These are phyloP conservation scores for Oncopodura yosiiana DNA, from an alignment of 1,140 invertebrate species.

Conservation along the genomic window DNA sequence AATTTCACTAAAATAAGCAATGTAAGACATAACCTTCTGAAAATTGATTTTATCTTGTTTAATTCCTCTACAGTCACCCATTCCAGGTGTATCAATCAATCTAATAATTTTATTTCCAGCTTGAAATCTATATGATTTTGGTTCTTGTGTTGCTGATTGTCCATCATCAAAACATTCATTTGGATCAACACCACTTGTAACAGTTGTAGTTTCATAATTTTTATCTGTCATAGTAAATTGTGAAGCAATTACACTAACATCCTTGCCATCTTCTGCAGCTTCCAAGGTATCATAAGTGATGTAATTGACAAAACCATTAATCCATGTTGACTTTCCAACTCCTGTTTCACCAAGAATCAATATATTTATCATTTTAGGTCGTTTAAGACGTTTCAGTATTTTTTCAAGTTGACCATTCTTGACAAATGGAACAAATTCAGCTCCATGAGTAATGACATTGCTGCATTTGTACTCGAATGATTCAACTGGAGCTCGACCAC, in stretches of 20 bases:
- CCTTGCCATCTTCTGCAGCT: constrained; percentile 8
- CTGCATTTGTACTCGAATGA: constrained; percentile 7
- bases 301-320: constrained; percentile 33
- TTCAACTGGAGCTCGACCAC: background rate
- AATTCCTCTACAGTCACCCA: constrained; percentile 36
- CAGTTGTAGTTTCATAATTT: constrained; percentile 3
- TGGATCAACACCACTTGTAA: constrained; percentile 7
- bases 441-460: too few species aligned
- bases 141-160: constrained; percentile 16
- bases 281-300: constrained; percentile 5
- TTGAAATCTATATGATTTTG: constrained; percentile 9
- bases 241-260: constrained; percentile 1
- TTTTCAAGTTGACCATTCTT: too few species aligned
- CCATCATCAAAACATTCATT: constrained; percentile 10
- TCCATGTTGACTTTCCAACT: constrained; percentile 34
- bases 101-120: constrained; percentile 14
- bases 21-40: constrained; percentile 29
- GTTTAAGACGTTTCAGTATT: too few species aligned
- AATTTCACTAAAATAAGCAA: constrained; percentile 26
- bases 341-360: constrained; percentile 29
- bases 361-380: constrained; percentile 18
- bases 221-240: constrained; percentile 13
- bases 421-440: too few species aligned
- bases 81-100: constrained; percentile 38
- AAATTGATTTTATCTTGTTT: constrained; percentile 36